Evolutionary conservation across 2,113 vertebrate genomes (phyloP), one percentile per base, ranked within the genome.

Genomic region (Nasalis larvatus): DNA sequence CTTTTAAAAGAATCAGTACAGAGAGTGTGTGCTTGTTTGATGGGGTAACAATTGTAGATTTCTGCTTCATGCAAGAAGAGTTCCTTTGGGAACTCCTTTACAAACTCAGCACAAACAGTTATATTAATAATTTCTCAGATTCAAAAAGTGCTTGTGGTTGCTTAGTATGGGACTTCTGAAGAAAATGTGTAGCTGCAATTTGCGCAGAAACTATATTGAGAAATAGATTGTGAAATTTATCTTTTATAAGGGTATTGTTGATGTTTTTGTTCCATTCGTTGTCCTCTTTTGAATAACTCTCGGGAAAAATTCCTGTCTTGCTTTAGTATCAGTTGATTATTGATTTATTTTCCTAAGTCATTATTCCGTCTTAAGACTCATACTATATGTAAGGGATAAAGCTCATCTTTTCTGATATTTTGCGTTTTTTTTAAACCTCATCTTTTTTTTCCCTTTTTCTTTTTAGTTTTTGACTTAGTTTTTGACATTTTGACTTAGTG

Each of bases 401-500:
- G 35, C 4, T 87, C 54, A 66, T 40, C 32, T 73, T 89, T 80
- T 92, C 40, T 68, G 37, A 68, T 14, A 37, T 81, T 97, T 77
- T 91, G 18, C 13, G 10, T 45, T 27, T 49, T 27, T 78, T 94
- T 68, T 42, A 63, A 81, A 66, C 25, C 9, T 91, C 16, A 16
- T 56, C 54, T 32, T 63, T 73, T 87, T 89, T 66, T n/a, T 4
- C 32, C 45, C 30, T 25, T 8, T 30, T 83, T 88, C 3, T n/a
- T 68, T 81, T 87, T 45, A 87, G 27, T 14, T 16, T 93, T 95
- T 89, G 47, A 49, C 47, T 87, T 45, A 87, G 27, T 23, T 16
- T 93, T 95, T 86, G 47, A 88, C 58, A 54, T 49, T 93, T 96
- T 94, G n/a, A 66, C n/a, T 86, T 95, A 71, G 52, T 60, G 47